Evolutionary conservation across 2,797 vertebrate genomes (phyloP), one percentile per base, ranked within the genome.

Genomic region (Amniataba percoides): DNA sequence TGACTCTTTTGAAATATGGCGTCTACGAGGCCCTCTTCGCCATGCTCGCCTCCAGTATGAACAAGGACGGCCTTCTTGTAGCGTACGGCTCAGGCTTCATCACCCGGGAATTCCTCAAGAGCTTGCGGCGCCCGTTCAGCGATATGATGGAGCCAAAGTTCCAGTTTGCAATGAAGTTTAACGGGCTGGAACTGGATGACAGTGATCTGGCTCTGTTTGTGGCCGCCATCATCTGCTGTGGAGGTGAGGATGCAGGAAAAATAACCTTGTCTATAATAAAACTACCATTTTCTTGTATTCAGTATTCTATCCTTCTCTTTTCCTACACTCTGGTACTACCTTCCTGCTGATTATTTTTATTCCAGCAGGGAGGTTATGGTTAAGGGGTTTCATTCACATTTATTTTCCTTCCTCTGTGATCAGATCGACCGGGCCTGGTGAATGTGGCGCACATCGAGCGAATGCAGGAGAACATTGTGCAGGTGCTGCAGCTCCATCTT

Each of bases 121-220:
- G 97, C 85, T 94, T 99, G 46, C 94, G 98, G 53, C 96, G 97
- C 62, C 98, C 98, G 0, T 98, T 99, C 84, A 98, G 98, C 19
- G 98, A 99, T 18, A 99, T 99, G 94, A 97, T 99, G 97, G 98
- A 99, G 85, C 97, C 98, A 0, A 99, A 99, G 93, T 99, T 99
- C 84, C 97, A 99, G 86, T 99, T 99, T 42, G 98, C 98, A 43
- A 98, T 97, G 96, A 98, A 96, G 92, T 99, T 99, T 90, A 99
- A 99, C 0, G 93, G 96, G 0, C 91, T 99, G 89, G 97, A 97
- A 78, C 92, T 99, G 87, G 97, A 99, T 2, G 98, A 99, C 87
- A 98, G 97, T 0, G 98, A 99, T 79, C 95, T 99, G 61, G 96
- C 98, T 46, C 96, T 99, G 34, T 99, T 99, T 43, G 97, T 99